Evolutionary conservation across 1,140 invertebrate species (phyloP).

Genomic region (Drosophila auraria): DNA sequence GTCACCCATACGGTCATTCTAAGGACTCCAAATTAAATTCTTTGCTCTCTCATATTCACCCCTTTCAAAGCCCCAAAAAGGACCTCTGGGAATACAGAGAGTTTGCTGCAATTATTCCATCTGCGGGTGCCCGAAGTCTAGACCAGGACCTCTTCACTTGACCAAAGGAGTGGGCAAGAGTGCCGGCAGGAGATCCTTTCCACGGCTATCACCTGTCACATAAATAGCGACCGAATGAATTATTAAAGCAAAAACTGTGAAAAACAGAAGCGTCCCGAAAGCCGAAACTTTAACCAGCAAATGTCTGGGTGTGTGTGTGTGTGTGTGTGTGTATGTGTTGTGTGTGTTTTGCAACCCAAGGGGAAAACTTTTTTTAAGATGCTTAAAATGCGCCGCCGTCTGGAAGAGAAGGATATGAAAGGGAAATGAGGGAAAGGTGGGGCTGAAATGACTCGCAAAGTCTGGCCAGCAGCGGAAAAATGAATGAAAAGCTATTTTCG

Average conservation of each 20-base stretch:
- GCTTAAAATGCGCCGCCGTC: constrained; percentile 74
- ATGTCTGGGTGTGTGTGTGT: constrained; percentile 17
- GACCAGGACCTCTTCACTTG: constrained; percentile 36
- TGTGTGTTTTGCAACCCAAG: constrained; percentile 18
- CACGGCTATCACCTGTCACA: constrained; percentile 74
- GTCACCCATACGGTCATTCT: constrained; percentile 27
- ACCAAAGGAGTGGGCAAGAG: constrained; percentile 23
- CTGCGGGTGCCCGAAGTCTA: constrained; percentile 47
- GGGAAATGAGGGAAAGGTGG: constrained; percentile 19
- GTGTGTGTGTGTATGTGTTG: constrained; percentile 15
- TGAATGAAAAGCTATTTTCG: not conserved
- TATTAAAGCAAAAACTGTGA: constrained; percentile 63
- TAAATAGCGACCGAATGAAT: constrained; percentile 71
- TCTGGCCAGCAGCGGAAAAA: constrained; percentile 50
- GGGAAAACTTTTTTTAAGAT: constrained; percentile 69
- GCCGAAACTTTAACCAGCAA: constrained; percentile 51
- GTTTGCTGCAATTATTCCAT: constrained; percentile 46
- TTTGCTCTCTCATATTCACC: constrained; percentile 24
- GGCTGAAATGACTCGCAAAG: constrained; percentile 37
- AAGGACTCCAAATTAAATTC: constrained; percentile 45
- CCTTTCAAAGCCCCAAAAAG: constrained; percentile 39
- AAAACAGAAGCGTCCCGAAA: constrained; percentile 44
- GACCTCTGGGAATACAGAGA: constrained; percentile 26
- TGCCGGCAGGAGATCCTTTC: constrained; percentile 29
- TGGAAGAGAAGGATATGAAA: constrained; percentile 41